phyloP scores from a whole-genome alignment of 1,140 invertebrate species.

The Drosophila ananassae region DNA sequence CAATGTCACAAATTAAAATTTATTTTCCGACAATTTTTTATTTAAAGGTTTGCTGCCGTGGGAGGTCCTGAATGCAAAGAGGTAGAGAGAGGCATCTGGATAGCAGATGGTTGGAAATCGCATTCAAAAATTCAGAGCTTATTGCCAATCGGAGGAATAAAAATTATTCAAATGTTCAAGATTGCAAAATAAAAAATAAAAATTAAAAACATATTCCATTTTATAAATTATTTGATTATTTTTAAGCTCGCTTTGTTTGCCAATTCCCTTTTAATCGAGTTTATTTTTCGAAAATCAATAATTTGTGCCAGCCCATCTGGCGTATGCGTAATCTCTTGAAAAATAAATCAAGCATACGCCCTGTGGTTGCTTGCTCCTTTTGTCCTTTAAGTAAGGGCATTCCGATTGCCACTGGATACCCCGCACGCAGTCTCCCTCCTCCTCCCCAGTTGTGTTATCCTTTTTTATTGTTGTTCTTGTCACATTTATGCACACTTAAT shows the following conservation, averaged over 20 bases:
- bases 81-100: constrained; percentile 8
- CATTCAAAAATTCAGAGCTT: background rate
- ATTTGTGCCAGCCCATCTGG: background rate
- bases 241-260: too few relatives aligned
- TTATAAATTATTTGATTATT: background rate
- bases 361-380: background rate
- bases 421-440: too few relatives aligned
- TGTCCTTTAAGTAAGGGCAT: background rate
- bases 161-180: background rate
- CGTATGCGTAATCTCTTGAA: background rate
- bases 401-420: background rate
- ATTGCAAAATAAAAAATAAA: too few relatives aligned
- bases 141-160: background rate
- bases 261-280: background rate
- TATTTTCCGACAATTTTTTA: constrained; percentile 54
- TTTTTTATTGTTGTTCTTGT: constrained; percentile 53
- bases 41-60: constrained; percentile 34
- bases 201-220: background rate
- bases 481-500: constrained; percentile 62
- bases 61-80: background rate
- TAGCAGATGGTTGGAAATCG: constrained; percentile 25
- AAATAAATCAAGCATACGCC: constrained; percentile 1
- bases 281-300: background rate
- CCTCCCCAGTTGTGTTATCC: constrained; percentile 15
- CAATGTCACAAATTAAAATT: constrained; percentile 52